phyloP scores from a whole-genome alignment of 2,888 invertebrate species.

The Mystacides longicornis region DNA sequence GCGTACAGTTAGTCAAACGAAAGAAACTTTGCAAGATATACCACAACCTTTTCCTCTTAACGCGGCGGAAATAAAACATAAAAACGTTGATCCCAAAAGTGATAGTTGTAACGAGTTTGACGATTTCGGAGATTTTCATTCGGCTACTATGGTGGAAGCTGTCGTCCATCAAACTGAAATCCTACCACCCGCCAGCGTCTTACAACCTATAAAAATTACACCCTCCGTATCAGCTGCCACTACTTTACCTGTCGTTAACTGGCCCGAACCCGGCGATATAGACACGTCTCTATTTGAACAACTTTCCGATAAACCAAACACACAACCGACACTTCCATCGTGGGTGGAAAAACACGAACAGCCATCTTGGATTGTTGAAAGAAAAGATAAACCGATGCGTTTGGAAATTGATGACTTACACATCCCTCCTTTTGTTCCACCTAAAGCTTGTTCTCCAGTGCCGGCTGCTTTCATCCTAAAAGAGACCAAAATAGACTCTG shows the following conservation, averaged over 20 bases:
- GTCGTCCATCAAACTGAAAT: background rate
- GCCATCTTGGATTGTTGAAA: slow-evolving; percentile 26
- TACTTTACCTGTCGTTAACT: slow-evolving; percentile 46
- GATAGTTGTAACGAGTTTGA: slow-evolving; percentile 11
- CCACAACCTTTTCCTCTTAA: background rate
- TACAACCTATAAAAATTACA: slow-evolving; percentile 43
- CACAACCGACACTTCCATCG: slow-evolving; percentile 3
- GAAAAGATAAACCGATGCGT: slow-evolving; percentile 16
- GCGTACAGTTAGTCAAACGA: background rate
- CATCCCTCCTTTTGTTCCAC: background rate
- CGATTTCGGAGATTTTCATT: slow-evolving; percentile 25
- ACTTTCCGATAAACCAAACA: slow-evolving; percentile 41
- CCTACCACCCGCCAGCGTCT: slow-evolving; percentile 27
- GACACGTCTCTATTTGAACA: slow-evolving; percentile 40
- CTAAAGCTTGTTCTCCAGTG: slow-evolving; percentile 6
- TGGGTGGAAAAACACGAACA: slow-evolving; percentile 1
- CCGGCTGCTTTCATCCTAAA: slow-evolving; percentile 21
- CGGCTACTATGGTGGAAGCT: slow-evolving; percentile 7
- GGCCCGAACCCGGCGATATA: slow-evolving; percentile 47
- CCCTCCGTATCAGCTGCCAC: slow-evolving; percentile 35
- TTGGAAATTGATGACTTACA: background rate
- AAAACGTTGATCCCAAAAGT: too few species aligned
- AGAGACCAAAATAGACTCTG: slow-evolving; percentile 23
- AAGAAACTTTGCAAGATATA: background rate
- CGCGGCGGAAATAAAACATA: background rate